Conservation (phyloP, 2,888 invertebrate species). For the Dinocampus coccinellae region DNA sequence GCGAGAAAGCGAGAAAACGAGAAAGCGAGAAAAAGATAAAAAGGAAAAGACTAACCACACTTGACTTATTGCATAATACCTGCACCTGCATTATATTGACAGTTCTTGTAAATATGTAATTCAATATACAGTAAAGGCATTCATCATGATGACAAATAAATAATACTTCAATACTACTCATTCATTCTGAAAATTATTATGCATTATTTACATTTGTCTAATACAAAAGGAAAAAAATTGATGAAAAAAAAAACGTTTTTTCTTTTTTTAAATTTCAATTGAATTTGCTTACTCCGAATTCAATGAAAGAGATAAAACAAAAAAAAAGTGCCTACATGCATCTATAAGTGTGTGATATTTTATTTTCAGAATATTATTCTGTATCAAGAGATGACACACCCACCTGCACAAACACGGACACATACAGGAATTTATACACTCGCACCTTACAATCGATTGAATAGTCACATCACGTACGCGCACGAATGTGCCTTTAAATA, state of each 20-base stretch:
- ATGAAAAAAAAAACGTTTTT: no score
- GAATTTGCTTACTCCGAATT: no score
- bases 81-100: neutral
- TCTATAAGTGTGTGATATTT: no score
- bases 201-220: neutral
- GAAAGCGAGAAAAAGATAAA: neutral
- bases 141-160: neutral
- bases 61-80: neutral
- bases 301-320: no score
- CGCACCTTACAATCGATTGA: neutral
- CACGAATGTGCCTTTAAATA: neutral
- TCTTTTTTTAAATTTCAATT: no score
- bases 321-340: no score
- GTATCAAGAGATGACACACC: neutral
- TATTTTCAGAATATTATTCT: neutral
- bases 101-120: neutral
- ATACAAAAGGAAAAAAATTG: neutral
- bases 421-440: no score
- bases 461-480: neutral
- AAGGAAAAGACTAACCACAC: neutral
- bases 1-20: no score
- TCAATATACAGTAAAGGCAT: neutral
- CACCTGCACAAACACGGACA: no score
- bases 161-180: neutral
- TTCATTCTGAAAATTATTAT: neutral